These are phyloP conservation scores for Ennomos fuscantarius DNA, from an alignment of 2,888 invertebrate species.

Conservation along the genomic window DNA sequence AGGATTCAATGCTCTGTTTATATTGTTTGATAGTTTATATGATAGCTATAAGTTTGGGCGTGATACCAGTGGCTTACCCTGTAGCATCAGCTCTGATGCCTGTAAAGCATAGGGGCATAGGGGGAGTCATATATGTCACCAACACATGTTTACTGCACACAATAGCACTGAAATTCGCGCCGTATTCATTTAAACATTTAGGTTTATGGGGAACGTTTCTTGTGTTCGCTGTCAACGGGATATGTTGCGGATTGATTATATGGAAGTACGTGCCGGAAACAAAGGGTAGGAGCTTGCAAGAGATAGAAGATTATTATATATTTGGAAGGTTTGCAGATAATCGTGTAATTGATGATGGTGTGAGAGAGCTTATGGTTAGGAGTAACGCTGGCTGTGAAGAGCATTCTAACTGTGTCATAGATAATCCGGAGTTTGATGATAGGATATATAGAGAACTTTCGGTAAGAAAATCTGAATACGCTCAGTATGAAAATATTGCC, in stretches of 20 bases:
- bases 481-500: too few relatives aligned
- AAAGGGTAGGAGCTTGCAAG: constrained; percentile 31
- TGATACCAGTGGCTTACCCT: constrained; percentile 15
- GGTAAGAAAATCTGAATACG: too few relatives aligned
- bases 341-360: not conserved
- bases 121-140: constrained; percentile 31
- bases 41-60: constrained; percentile 23
- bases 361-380: too few relatives aligned
- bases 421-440: too few relatives aligned
- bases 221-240: constrained; percentile 20
- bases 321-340: constrained; percentile 14
- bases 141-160: constrained; percentile 30
- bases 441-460: too few relatives aligned
- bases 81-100: constrained; percentile 35
- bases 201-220: constrained; percentile 33
- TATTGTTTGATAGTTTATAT: constrained; percentile 24
- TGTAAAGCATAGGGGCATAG: constrained; percentile 37
- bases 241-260: constrained; percentile 20
- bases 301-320: constrained; percentile 34
- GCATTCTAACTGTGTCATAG: too few relatives aligned
- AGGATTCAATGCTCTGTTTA: constrained; percentile 21
- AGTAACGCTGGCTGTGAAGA: too few relatives aligned
- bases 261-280: constrained; percentile 36
- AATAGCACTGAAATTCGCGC: constrained; percentile 31
- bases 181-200: constrained; percentile 33